Base-by-base conservation (phyloP, 2,113 vertebrate species). In the Varanus komodoensis region DNA sequence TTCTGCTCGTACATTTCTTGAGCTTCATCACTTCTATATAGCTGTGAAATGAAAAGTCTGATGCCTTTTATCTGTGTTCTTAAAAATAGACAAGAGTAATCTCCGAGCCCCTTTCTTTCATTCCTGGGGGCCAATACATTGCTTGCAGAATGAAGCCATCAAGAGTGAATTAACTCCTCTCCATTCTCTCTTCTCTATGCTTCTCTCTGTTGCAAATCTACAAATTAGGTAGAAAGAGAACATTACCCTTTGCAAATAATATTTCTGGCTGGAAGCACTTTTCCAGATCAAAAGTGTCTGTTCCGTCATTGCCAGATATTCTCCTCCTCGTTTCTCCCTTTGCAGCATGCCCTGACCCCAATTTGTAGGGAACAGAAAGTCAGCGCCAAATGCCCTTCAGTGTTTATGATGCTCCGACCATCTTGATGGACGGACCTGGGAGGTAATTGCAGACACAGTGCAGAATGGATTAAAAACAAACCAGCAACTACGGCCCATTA, bases 181-280 rank as follows among this genome's bases (percentile, higher is more conserved):
- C 38, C 38, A 44, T 44, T 44, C 38, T 44, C 38, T 44, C 38
- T 44, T 44, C 38, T 44, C 17, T 6, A 14, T n/a, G 3, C 38
- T 27, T 88, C 68, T 82, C 32, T 17, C 29, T 19, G 17, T 25
- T 89, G 85, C 85, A 90, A 88, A 93, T 64, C 87, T 88, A 89
- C 81, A 92, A 91, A 96, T 93, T 86, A 89, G 84, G 27, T 78
- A 75, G 79, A 92, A 92, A 92, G 50, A 48, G 82, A 74, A 61
- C 57, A 61, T 52, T 84, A 14, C 50, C 38, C 32, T 81, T 93
- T 86, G 89, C 84, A 44, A 82, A 80, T 83, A 54, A 54, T 3
- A 0, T 68, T 90, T 64, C 48, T 68, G 27, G 9, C 64, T 54
- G 81, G 68, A 89, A 85, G 1, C 57, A 84, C 12, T 27, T 86